These are phyloP conservation scores for Pedicia rivosa DNA, from an alignment of 2,888 invertebrate species.

Conservation along the genomic window DNA sequence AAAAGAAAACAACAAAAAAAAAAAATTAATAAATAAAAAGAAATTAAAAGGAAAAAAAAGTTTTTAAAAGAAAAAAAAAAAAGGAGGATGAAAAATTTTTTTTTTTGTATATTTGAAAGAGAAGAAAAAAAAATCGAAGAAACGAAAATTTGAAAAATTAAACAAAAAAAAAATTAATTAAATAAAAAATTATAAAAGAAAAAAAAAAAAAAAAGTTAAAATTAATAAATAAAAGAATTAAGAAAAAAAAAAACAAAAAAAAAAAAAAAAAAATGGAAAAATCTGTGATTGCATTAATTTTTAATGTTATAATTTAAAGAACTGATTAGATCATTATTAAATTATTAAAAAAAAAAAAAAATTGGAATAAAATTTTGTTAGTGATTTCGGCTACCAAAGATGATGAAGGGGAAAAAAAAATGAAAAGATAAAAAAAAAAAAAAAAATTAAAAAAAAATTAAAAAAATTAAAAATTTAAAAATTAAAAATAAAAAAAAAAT, in stretches of 20 bases:
- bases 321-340: slow-evolving; percentile 16
- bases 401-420: slow-evolving; percentile 13
- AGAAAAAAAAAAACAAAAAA: slow-evolving; percentile 1
- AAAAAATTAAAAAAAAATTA: slow-evolving; percentile 4
- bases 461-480: slow-evolving; percentile 13
- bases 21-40: background rate
- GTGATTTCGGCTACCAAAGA: slow-evolving; percentile 15
- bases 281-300: slow-evolving; percentile 14
- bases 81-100: background rate
- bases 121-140: background rate
- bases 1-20: too few species aligned
- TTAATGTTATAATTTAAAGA: slow-evolving; percentile 14
- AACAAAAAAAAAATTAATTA: background rate
- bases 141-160: background rate
- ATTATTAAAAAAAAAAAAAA: slow-evolving; percentile 9
- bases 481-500: slow-evolving; percentile 9
- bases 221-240: slow-evolving; percentile 4
- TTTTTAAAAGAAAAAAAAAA: background rate
- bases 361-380: slow-evolving; percentile 8
- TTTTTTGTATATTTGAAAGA: background rate
- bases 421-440: too few species aligned
- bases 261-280: slow-evolving; percentile 7
- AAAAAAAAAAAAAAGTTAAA: slow-evolving; percentile 7
- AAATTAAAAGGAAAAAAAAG: background rate
- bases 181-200: background rate